These are phyloP conservation scores for Tachuris rubrigastra DNA, from an alignment of 2,113 vertebrate genomes.

Conservation along the genomic window DNA sequence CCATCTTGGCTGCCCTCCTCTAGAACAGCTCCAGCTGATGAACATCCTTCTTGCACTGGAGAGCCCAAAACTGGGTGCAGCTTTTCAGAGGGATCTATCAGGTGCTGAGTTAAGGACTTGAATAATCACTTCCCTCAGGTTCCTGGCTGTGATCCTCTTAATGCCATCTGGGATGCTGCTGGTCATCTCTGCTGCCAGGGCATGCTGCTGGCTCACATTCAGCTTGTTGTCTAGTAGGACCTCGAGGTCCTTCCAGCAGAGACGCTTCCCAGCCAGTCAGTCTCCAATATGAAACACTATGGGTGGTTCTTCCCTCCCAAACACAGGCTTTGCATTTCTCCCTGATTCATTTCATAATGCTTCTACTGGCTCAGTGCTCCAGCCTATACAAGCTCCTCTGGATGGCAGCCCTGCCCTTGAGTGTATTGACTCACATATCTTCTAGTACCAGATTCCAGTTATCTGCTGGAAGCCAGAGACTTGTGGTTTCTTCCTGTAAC, in stretches of 20 bases:
- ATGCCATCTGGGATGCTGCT: background rate
- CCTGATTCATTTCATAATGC: background rate
- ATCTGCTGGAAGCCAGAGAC: background rate
- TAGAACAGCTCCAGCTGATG: background rate
- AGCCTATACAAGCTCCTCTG: background rate
- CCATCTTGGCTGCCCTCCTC: background rate
- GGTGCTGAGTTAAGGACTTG: background rate
- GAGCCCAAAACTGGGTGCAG: background rate
- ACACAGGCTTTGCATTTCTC: background rate
- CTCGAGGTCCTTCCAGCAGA: background rate
- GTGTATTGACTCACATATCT: accelerated
- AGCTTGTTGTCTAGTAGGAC: background rate
- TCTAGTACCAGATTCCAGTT: background rate
- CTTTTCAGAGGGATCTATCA: background rate
- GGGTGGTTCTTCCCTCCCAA: background rate
- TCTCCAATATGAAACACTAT: background rate
- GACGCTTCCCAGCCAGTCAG: background rate
- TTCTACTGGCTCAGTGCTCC: background rate
- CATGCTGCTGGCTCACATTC: background rate
- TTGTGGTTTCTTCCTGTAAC: background rate
- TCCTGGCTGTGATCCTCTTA: background rate
- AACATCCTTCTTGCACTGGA: background rate
- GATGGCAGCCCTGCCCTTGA: background rate
- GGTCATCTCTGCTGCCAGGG: background rate
- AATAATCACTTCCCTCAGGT: too few species aligned